phyloP scores from a whole-genome alignment of 2,113 vertebrate species.

The Planiliza haematocheilus region DNA sequence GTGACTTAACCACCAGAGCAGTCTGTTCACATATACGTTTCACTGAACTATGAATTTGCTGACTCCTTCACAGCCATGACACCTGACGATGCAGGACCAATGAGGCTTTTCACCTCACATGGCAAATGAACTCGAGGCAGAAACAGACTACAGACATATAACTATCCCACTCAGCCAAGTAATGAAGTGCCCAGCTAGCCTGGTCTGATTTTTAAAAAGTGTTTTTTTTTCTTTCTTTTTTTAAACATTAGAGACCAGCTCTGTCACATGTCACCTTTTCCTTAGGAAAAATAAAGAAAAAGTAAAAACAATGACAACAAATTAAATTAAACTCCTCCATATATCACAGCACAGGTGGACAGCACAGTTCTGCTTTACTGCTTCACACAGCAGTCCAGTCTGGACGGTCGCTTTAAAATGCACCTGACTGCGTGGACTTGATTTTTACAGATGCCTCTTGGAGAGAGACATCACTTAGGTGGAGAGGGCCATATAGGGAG shows the following conservation, averaged over 20 bases:
- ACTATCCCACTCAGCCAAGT: not conserved
- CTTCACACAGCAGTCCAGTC: constrained; percentile 18
- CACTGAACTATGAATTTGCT: not conserved
- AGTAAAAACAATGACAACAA: not conserved
- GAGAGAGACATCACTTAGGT: constrained; percentile 62
- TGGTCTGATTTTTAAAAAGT: constrained; percentile 10
- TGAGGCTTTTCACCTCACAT: not conserved
- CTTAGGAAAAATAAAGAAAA: constrained; percentile 53
- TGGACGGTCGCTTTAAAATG: constrained; percentile 14
- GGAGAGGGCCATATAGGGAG: constrained; percentile 90
- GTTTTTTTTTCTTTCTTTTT: not conserved
- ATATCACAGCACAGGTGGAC: constrained; percentile 24
- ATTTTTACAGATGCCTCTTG: not conserved
- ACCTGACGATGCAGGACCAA: not conserved
- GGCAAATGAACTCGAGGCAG: not conserved
- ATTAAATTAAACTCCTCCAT: constrained; percentile 7
- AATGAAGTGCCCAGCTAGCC: constrained; percentile 14
- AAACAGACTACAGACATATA: not conserved
- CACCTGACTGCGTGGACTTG: not conserved
- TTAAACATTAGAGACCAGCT: constrained; percentile 74
- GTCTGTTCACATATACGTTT: not conserved
- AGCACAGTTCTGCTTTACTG: constrained; percentile 17
- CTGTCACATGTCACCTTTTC: constrained; percentile 57
- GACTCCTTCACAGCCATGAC: not conserved
- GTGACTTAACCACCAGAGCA: not conserved